Evolutionary conservation across 2,113 vertebrate genomes (phyloP), one percentile per base, ranked within the genome.

Genomic region (Pteropus alecto): DNA sequence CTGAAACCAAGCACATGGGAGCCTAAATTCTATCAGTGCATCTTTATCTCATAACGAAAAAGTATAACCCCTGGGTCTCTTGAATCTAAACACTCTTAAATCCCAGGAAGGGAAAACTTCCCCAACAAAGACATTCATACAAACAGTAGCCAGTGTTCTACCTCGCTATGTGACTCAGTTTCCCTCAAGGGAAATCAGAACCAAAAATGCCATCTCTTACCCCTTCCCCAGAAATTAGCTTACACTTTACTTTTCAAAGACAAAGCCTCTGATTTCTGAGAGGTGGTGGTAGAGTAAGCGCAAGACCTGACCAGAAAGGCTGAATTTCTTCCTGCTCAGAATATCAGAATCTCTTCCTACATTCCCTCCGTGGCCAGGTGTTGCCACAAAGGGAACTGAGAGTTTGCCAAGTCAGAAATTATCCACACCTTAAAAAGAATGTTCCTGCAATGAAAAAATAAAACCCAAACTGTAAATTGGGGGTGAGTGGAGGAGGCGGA

Each of bases 281-380:
- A 77, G 19, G 35, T 13, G 5, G 7, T 33, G 13, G 26, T 18
- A 12, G 43, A 71, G 15, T 10, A 76, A 67, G n/a, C 84, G 56
- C 33, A 78, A 81, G 86, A 89, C 35, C 77, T 26, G 48, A 61
- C 60, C 65, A 81, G 73, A 56, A 63, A 92, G 76, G 77, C 48
- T 84, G 43, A 56, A 58, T 83, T 61, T 94, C 38, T 74, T 95
- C 63, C 76, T 87, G 48, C 58, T 89, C 35, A 24, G 61, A 88
- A 58, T 28, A 84, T 67, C 79, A n/a, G 65, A 78, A 81, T 54
- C 46, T 58, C n/a, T 70, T 90, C 83, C 13, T 0, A 35, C 28
- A n/a, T 10, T 33, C 58, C 51, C 60, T 93, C 38, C 90, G 81
- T 24, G 70, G 78, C 90, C 94, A 98, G 97, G 92, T 96, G 43